Conservation (phyloP, 2,888 invertebrate species). For the Pterobdella sp. region DNA sequence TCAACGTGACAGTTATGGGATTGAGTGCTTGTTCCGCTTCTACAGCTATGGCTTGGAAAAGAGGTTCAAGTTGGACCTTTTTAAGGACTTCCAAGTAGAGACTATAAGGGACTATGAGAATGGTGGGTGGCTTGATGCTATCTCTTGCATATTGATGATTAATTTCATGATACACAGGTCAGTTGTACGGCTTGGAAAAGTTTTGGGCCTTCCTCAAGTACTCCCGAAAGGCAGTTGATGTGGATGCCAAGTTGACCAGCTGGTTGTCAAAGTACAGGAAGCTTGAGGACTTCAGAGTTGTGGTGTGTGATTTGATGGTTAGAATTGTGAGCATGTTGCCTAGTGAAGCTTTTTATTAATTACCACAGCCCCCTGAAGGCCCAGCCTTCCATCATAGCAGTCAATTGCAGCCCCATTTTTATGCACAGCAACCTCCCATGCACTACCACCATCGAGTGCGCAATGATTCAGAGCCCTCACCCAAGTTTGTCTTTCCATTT, state of each 20-base stretch:
- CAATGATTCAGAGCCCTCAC: conserved; percentile 15
- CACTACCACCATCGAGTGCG: conserved; percentile 6
- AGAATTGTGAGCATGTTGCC: not conserved
- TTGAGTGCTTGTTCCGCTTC: conserved; percentile 77
- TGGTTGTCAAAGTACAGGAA: conserved; percentile 52
- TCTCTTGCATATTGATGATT: not conserved
- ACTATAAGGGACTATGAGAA: conserved; percentile 79
- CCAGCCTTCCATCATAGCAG: conserved; percentile 29
- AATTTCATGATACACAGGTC: conserved; percentile 58
- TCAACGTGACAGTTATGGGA: conserved; percentile 54
- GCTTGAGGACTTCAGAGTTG: conserved; percentile 52
- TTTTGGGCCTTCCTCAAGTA: conserved; percentile 99
- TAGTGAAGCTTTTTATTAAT: not conserved
- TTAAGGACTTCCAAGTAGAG: conserved; percentile 88
- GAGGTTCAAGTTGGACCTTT: conserved; percentile 87
- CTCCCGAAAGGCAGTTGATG: conserved; percentile 53
- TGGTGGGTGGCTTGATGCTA: conserved; percentile 55
- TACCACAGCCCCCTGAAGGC: conserved; percentile 18
- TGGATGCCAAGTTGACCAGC: conserved; percentile 49
- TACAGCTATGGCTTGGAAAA: conserved; percentile 94
- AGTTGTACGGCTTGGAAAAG: conserved; percentile 94
- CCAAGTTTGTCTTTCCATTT: conserved; percentile 13
- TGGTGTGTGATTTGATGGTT: too few species aligned
- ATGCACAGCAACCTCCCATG: conserved; percentile 5
- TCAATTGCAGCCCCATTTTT: conserved; percentile 26